A percentile compares a stretch with the other conserved stretches of the same genome.
phyloP scores from a whole-genome alignment of 2,113 vertebrate species.

The Coturnix japonica region DNA sequence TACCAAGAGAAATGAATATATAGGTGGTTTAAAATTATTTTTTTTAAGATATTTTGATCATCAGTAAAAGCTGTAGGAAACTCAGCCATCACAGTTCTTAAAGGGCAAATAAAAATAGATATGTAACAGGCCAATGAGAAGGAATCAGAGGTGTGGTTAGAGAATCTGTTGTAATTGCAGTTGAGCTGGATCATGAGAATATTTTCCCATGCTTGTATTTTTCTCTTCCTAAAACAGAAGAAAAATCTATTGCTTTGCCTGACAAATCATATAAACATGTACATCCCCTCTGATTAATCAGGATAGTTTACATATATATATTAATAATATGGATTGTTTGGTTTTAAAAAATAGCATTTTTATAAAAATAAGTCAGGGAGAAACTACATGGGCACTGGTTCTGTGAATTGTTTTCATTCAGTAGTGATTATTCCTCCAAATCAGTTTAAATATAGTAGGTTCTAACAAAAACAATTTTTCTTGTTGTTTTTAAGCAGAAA shows the following conservation, averaged over 20 bases:
- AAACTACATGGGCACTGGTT: not conserved
- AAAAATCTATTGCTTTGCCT: not conserved
- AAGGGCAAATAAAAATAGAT: not conserved
- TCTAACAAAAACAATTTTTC: not conserved
- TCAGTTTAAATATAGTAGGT: not conserved
- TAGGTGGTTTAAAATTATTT: not conserved
- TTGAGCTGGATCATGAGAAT: not conserved
- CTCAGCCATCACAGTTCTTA: not conserved
- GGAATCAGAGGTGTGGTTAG: not conserved
- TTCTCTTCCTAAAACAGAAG: not conserved
- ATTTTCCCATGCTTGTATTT: not conserved
- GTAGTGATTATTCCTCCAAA: not conserved
- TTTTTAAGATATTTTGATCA: not conserved
- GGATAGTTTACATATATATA: not conserved
- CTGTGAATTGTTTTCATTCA: not conserved
- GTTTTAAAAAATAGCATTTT: not conserved
- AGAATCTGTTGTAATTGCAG: not conserved
- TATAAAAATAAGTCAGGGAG: not conserved
- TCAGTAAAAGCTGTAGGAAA: not conserved
- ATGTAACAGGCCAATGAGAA: not conserved
- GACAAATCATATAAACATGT: not conserved
- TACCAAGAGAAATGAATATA: not conserved
- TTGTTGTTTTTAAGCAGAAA: not conserved
- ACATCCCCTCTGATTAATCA: not conserved
- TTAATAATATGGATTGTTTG: not conserved